Conservation (phyloP, 2,113 vertebrate genomes). For the Melanostigma gelatinosum region DNA sequence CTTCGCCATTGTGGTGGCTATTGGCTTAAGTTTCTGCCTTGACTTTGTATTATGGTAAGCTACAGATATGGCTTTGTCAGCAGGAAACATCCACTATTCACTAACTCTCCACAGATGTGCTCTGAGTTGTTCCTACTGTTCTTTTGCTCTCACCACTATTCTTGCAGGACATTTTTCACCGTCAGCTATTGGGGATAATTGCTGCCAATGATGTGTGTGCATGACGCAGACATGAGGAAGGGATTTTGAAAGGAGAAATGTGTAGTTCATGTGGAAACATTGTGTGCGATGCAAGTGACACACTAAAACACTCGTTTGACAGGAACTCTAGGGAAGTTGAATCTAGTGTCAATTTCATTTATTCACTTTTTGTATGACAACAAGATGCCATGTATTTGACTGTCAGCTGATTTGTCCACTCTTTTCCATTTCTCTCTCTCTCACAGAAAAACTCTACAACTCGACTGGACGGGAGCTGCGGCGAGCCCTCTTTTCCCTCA, state of each 20-base stretch:
- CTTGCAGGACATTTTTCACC: constrained; percentile 49
- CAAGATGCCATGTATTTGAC: constrained; percentile 33
- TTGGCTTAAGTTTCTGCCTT: constrained; percentile 41
- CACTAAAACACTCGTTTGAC: neutral
- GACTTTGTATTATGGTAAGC: constrained; percentile 58
- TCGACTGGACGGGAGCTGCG: constrained; percentile 94
- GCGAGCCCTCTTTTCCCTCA: constrained; percentile 97
- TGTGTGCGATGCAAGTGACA: constrained; percentile 2
- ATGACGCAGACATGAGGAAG: constrained; percentile 15
- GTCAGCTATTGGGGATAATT: constrained; percentile 51
- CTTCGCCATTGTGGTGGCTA: constrained; percentile 47
- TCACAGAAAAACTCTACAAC: constrained; percentile 95
- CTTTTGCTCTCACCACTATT: constrained; percentile 32
- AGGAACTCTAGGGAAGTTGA: neutral
- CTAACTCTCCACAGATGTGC: constrained; percentile 74
- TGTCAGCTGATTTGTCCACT: constrained; percentile 37
- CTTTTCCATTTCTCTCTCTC: constrained; percentile 22
- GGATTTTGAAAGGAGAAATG: constrained; percentile 27
- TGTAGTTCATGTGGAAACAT: constrained; percentile 12
- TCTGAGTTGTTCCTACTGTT: constrained; percentile 58
- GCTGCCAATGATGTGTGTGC: constrained; percentile 31
- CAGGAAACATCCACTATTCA: constrained; percentile 66
- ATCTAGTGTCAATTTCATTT: neutral
- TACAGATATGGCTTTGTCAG: constrained; percentile 68
- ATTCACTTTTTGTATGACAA: constrained; percentile 16